Conservation (phyloP, 2,888 invertebrate species). For the Hydriomena furcata region DNA sequence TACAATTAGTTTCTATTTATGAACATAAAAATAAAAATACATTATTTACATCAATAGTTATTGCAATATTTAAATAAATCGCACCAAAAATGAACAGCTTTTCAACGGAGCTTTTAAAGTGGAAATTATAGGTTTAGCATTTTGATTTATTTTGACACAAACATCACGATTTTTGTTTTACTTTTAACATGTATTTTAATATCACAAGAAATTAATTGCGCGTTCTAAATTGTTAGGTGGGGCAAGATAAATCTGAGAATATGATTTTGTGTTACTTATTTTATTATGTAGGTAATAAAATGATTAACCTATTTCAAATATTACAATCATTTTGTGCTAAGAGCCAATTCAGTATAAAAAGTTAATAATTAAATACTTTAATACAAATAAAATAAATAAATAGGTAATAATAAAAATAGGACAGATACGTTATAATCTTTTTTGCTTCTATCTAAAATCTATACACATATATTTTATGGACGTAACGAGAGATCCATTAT, state of each 20-base stretch:
- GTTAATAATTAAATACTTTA: background rate
- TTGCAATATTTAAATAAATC: conserved; percentile 67
- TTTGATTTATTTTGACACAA: conserved; percentile 6
- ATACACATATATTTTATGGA: conserved; percentile 43
- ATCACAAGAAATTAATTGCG: conserved; percentile 13
- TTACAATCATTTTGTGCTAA: conserved; percentile 19
- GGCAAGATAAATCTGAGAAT: conserved; percentile 12
- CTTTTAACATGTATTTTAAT: conserved; percentile 9
- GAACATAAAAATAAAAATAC: conserved; percentile 60
- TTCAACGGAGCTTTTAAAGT: conserved; percentile 1
- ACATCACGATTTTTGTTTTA: background rate
- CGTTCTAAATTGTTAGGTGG: conserved; percentile 7
- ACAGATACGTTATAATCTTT: background rate
- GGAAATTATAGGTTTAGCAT: background rate
- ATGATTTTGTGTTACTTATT: background rate
- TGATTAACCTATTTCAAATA: conserved; percentile 13
- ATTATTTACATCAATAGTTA: conserved; percentile 63
- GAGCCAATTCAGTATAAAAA: conserved; percentile 7
- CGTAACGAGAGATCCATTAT: conserved; percentile 55
- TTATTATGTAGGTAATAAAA: background rate
- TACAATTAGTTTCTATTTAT: conserved; percentile 59
- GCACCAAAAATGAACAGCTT: conserved; percentile 51
- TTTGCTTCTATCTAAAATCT: conserved; percentile 2
- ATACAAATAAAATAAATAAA: background rate
- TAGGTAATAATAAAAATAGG: background rate